Base-by-base conservation (phyloP, 1,140 invertebrate genomes). In the Drosophila jambulina region DNA sequence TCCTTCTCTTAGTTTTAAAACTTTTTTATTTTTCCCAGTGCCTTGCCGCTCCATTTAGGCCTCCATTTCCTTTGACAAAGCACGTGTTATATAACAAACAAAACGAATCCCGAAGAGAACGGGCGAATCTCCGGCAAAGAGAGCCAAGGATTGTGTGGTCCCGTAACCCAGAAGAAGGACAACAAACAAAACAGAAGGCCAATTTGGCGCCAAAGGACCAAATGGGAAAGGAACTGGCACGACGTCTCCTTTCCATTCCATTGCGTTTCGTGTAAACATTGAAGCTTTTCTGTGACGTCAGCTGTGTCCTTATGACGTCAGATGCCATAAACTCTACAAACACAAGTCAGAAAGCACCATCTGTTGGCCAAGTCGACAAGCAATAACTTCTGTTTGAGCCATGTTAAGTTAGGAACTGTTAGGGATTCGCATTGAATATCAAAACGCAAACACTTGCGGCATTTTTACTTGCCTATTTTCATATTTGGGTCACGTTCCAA, bases 211-310 rank as follows among this genome's bases (percentile, higher is more conserved):
- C 78, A 88, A 88, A 72, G 57, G 45, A 72, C 83, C 80, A 69
- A 75, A 74, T 45, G 79, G 49, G 46, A 78, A 48, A 12, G 74
- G 23, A 53, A 78, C 58, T 61, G 29, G 12, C 4, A 40, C 25
- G 56, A 49, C n/a, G 27, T 75, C 72, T 67, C 60, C 34, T 42
- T 81, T 84, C 77, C 85, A 64, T 75, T 86, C 46, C 69, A 61
- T 70, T 85, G 54, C 75, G 69, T 69, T 65, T 23, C 71, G 53
- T 80, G 82, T 88, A 88, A 88, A 90, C 81, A 88, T 62, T 75
- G 59, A 49, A 88, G 85, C 85, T 88, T 88, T 88, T 88, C 59
- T 85, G 78, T 88, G 85, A 88, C 85, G 85, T 88, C 85, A 88
- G 77, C 1, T 48, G 46, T 40, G 78, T 23, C 78, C 67, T 76